Percentiles rank a stretch among this genome's conserved stretches.
These are phyloP conservation scores for Muscidifurax raptorellus DNA, from an alignment of 1,140 invertebrate species.

Conservation along the genomic window DNA sequence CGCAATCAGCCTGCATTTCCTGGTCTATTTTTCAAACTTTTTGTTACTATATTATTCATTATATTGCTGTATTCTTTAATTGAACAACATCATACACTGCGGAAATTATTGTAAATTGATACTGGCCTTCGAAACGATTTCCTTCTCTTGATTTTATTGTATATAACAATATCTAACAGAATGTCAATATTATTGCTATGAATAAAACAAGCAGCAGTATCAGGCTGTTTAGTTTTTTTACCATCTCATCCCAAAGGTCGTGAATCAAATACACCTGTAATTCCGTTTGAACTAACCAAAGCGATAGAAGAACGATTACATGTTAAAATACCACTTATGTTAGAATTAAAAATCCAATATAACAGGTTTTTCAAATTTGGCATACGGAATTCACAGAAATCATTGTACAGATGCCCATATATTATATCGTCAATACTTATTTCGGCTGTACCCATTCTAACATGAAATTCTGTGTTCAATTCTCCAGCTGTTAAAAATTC, in stretches of 20 bases:
- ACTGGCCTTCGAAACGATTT: background rate
- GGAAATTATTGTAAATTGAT: background rate
- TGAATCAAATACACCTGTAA: background rate
- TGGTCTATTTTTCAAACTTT: no score
- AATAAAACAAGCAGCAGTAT: background rate
- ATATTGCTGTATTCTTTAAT: no score
- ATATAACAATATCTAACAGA: background rate
- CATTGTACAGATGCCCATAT: background rate
- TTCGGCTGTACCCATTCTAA: background rate
- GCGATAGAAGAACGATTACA: background rate
- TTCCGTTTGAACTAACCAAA: background rate
- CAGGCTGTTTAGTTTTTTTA: background rate
- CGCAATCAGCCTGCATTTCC: no score
- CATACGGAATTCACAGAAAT: background rate
- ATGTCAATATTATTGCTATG: background rate
- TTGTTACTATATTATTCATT: no score
- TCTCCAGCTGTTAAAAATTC: background rate
- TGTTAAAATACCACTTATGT: conserved; percentile 5
- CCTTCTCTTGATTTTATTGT: background rate
- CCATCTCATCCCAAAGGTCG: background rate
- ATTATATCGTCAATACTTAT: background rate
- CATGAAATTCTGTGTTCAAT: no score
- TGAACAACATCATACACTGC: no score
- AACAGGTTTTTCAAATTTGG: background rate
- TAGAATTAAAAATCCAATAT: background rate